Percentiles rank a stretch among this genome's conserved stretches.
These are phyloP conservation scores for Parnassius smintheus DNA, from an alignment of 2,888 invertebrate genomes.

Conservation along the genomic window DNA sequence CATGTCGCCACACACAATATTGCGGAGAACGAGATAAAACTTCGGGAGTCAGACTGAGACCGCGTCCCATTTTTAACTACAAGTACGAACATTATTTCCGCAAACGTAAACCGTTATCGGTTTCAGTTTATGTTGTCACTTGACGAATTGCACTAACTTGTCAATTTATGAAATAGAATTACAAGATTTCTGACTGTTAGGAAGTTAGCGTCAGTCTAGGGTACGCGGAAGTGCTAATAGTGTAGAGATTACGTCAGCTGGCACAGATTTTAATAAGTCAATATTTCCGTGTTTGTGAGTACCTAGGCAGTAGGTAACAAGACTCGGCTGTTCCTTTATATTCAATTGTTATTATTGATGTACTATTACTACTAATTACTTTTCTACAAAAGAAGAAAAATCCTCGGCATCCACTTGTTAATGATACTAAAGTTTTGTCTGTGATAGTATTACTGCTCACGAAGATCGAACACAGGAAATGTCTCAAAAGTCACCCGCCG, in stretches of 20 bases:
- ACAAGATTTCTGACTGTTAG: constrained; percentile 27
- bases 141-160: constrained; percentile 9
- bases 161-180: constrained; percentile 1
- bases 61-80: constrained; percentile 70
- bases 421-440: constrained; percentile 27
- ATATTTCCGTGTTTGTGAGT: constrained; percentile 73
- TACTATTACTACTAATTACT: too few species aligned
- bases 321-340: constrained; percentile 13
- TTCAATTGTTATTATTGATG: neutral
- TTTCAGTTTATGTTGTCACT: constrained; percentile 34
- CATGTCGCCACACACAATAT: constrained; percentile 51
- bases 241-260: constrained; percentile 73
- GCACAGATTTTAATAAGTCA: constrained; percentile 75
- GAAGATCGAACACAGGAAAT: constrained; percentile 75
- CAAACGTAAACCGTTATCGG: constrained; percentile 57
- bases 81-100: constrained; percentile 61
- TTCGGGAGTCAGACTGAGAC: constrained; percentile 66
- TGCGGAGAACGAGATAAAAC: constrained; percentile 69
- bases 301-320: constrained; percentile 21
- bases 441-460: constrained; percentile 46
- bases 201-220: constrained; percentile 51
- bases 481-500: constrained; percentile 64
- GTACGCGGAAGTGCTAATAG: constrained; percentile 72
- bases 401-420: neutral
- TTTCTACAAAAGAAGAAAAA: too few species aligned